Conservation (phyloP, 2,888 invertebrate species). For the Eugnorisma glareosa region DNA sequence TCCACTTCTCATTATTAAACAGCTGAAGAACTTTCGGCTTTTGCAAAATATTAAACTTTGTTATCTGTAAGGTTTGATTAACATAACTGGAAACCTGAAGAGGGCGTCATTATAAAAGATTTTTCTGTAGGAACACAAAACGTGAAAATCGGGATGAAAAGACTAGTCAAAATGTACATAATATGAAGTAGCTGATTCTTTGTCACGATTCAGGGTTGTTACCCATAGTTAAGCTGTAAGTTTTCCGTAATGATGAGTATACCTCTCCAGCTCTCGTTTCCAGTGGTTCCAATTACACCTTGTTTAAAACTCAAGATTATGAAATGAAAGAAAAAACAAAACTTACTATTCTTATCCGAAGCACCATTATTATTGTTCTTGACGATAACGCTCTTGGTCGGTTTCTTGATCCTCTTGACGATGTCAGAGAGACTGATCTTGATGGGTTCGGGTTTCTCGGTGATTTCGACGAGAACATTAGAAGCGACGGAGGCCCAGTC, state of each 20-base stretch:
- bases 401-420: conserved; percentile 92
- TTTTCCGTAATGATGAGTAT: too few relatives aligned
- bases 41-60: too few relatives aligned
- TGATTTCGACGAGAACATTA: conserved; percentile 89
- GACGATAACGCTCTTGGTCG: conserved; percentile 90
- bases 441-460: conserved; percentile 94
- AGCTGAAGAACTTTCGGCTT: background rate
- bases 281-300: background rate
- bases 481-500: conserved; percentile 96
- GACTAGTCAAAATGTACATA: background rate
- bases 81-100: background rate
- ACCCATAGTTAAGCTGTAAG: background rate
- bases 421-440: conserved; percentile 94
- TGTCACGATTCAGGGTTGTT: background rate
- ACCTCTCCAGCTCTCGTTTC: background rate
- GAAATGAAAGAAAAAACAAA: background rate
- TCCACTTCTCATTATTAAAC: background rate
- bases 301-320: background rate
- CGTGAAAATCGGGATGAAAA: background rate
- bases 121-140: background rate
- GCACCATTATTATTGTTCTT: conserved; percentile 87
- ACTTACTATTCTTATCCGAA: conserved; percentile 92
- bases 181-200: background rate
- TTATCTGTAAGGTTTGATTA: background rate
- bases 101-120: background rate